These are phyloP conservation scores for Galbula dea DNA, from an alignment of 2,113 vertebrate genomes.

Conservation along the genomic window DNA sequence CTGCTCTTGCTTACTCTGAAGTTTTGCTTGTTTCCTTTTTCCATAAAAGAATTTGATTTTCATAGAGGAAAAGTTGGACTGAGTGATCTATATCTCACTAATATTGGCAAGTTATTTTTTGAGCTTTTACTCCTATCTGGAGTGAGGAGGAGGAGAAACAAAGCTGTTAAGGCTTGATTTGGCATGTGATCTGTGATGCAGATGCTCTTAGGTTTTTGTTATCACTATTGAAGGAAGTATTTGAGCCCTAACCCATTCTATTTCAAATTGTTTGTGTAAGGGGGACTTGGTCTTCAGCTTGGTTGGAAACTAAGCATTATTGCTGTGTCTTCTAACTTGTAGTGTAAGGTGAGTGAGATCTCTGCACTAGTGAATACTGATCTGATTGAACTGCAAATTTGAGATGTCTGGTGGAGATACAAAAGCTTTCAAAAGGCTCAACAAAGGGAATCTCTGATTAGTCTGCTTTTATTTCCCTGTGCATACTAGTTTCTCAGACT, in stretches of 20 bases:
- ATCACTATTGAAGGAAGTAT: not conserved
- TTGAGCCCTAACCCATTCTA: not conserved
- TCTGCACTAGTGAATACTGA: not conserved
- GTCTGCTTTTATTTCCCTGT: not conserved
- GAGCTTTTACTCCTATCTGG: not conserved
- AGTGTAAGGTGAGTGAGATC: not conserved
- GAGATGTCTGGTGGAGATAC: not conserved
- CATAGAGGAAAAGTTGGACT: not conserved
- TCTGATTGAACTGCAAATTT: not conserved
- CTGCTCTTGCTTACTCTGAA: not conserved
- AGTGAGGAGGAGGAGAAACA: not conserved
- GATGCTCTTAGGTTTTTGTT: not conserved
- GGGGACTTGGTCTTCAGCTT: not conserved
- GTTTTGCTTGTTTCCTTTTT: not conserved
- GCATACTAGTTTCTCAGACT: not conserved
- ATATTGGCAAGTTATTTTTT: not conserved
- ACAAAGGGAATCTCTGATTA: not conserved
- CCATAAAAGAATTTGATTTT: not conserved
- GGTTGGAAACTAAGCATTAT: not conserved
- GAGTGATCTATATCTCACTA: not conserved
- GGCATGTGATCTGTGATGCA: not conserved
- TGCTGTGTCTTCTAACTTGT: not conserved
- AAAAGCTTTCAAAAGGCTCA: not conserved
- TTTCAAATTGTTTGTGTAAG: not conserved
- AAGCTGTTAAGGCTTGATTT: not conserved